Percentiles rank a stretch among this genome's conserved stretches.
phyloP scores from a whole-genome alignment of 2,888 invertebrate genomes.

The Cephus rjabovi region DNA sequence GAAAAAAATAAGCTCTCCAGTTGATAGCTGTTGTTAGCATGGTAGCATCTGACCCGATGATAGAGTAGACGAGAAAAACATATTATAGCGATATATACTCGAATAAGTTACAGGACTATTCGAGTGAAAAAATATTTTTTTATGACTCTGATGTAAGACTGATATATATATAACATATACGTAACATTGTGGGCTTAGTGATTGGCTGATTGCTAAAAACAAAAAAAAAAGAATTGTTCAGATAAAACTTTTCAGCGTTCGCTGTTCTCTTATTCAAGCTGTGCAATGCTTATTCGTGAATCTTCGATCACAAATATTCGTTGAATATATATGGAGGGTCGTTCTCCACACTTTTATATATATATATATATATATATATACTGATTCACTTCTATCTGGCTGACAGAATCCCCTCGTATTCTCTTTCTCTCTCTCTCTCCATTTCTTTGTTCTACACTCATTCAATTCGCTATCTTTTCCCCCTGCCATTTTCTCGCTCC shows the following conservation, averaged over 20 bases:
- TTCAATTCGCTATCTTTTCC: background rate
- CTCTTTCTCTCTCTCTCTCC: background rate
- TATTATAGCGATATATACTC: background rate
- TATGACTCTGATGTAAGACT: background rate
- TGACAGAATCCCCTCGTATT: background rate
- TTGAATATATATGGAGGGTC: background rate
- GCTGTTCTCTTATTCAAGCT: background rate
- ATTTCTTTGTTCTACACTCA: background rate
- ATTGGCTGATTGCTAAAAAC: background rate
- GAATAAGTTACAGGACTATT: background rate
- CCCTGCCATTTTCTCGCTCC: background rate
- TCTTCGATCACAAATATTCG: background rate
- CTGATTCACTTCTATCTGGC: background rate
- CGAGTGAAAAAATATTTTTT: too few species aligned
- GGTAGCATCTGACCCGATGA: background rate
- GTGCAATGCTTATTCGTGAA: background rate
- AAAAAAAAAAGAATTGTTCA: background rate
- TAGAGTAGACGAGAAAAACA: background rate
- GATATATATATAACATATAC: background rate
- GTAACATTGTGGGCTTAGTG: background rate
- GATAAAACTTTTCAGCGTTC: background rate
- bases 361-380: background rate
- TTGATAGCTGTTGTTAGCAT: background rate
- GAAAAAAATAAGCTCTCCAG: background rate
- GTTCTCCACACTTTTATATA: background rate